phyloP scores from a whole-genome alignment of 1,140 invertebrate genomes.

The Anoplolepis gracilipes region DNA sequence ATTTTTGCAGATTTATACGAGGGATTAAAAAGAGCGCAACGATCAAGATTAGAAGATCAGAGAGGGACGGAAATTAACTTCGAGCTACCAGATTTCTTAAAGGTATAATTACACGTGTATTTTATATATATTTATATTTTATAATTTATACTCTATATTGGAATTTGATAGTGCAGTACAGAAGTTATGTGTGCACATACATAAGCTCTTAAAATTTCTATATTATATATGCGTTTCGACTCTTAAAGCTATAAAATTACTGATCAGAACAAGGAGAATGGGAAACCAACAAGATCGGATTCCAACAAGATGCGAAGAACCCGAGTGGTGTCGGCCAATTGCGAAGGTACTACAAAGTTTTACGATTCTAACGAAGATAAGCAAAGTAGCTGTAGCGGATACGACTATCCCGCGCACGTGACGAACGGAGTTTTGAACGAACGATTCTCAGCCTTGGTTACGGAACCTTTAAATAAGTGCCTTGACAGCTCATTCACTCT shows the following conservation, averaged over 20 bases:
- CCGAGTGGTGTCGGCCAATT: conserved; percentile 74
- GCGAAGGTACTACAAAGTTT: conserved; percentile 81
- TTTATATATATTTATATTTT: not conserved
- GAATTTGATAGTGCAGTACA: conserved; percentile 9
- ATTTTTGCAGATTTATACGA: conserved; percentile 90
- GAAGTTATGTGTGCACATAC: not conserved
- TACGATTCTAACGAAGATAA: conserved; percentile 80
- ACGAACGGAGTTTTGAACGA: conserved; percentile 52
- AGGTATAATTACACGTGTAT: conserved; percentile 81
- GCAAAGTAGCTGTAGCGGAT: conserved; percentile 58
- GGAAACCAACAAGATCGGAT: conserved; percentile 78
- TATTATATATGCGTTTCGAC: conserved; percentile 60
- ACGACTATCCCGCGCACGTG: conserved; percentile 41
- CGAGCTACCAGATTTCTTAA: conserved; percentile 92
- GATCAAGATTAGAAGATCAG: conserved; percentile 92
- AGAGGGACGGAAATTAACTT: conserved; percentile 93
- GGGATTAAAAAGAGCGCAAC: conserved; percentile 91
- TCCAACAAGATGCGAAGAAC: conserved; percentile 81
- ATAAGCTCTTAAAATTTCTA: conserved; percentile 36
- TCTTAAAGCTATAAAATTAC: conserved; percentile 72
- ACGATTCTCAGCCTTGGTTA: conserved; percentile 64
- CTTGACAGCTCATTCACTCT: conserved; percentile 71
- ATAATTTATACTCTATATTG: conserved; percentile 18
- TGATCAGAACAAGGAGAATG: conserved; percentile 84
- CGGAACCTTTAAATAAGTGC: conserved; percentile 62